These are phyloP conservation scores for Hanleya hanleyi DNA, from an alignment of 2,888 invertebrate species.

Conservation along the genomic window DNA sequence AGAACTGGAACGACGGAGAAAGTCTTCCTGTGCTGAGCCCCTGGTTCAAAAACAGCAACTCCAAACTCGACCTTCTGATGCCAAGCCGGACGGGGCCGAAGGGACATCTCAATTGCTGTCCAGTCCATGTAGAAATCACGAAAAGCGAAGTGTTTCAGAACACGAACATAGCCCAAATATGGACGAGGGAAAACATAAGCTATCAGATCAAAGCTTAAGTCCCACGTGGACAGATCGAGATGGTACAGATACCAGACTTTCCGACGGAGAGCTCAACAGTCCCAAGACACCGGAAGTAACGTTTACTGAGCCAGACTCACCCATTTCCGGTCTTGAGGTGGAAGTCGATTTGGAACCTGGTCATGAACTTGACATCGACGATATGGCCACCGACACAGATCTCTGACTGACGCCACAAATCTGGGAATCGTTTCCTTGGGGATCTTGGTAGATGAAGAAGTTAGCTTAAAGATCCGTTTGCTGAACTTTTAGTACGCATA, in stretches of 20 bases:
- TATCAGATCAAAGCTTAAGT: not conserved
- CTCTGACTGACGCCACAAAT: not conserved
- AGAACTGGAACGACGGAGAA: not conserved
- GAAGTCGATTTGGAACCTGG: not conserved
- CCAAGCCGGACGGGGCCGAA: not conserved
- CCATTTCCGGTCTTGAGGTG: not conserved
- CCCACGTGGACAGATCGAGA: not conserved
- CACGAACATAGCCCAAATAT: not conserved
- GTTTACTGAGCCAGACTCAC: not conserved
- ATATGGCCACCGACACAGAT: not conserved
- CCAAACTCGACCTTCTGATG: not conserved
- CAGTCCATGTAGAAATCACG: not conserved
- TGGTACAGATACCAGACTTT: not conserved
- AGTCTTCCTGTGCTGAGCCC: constrained; percentile 7
- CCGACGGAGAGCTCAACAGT: not conserved
- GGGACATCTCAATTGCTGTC: not conserved
- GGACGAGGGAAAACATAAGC: not conserved
- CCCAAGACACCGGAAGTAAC: not conserved
- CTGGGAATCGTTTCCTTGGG: not conserved
- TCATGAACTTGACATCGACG: not conserved
- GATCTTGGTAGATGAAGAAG: no score
- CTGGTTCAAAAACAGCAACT: not conserved
- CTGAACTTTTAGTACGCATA: no score
- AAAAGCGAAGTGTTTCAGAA: not conserved
- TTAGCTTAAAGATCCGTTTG: no score